phyloP scores from a whole-genome alignment of 2,888 invertebrate species.

The Brachynemurus nebulosus region DNA sequence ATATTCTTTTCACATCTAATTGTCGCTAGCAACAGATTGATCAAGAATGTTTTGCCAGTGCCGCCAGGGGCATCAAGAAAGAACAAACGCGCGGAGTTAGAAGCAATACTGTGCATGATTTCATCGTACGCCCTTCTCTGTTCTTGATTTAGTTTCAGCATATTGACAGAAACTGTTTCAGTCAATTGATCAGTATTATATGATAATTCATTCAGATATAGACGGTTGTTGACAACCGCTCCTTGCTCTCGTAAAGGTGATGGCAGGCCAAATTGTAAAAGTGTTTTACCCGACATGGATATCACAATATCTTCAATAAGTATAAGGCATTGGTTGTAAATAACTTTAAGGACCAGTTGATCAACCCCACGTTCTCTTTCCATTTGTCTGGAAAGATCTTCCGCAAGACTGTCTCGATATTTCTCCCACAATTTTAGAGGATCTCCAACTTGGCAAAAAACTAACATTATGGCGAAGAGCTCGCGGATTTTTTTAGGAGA shows the following conservation, averaged over 20 bases:
- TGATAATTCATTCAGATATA: constrained; percentile 12
- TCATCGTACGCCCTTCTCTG: constrained; percentile 12
- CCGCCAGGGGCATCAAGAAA: constrained; percentile 26
- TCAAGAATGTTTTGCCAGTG: constrained; percentile 20
- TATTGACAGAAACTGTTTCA: constrained; percentile 13
- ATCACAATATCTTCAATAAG: constrained; percentile 14
- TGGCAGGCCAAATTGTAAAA: constrained; percentile 16
- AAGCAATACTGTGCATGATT: constrained; percentile 7
- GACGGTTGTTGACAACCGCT: neutral
- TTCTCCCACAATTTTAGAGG: constrained; percentile 18
- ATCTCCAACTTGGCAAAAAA: constrained; percentile 14
- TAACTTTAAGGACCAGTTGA: constrained; percentile 9
- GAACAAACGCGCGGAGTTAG: constrained; percentile 10
- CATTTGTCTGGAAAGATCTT: constrained; percentile 16
- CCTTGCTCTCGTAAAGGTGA: constrained; percentile 11
- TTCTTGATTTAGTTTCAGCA: constrained; percentile 15
- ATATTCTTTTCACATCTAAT: constrained; percentile 18
- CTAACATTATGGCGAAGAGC: constrained; percentile 18
- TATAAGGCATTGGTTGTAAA: constrained; percentile 15
- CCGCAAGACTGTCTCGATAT: constrained; percentile 18
- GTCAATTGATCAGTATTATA: constrained; percentile 14
- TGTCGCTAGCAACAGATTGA: constrained; percentile 19
- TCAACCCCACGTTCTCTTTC: neutral
- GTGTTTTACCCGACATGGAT: constrained; percentile 13
- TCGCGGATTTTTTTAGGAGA: constrained; percentile 16